A percentile compares a stretch with the other conserved stretches of the same genome.
Evolutionary conservation across 2,113 vertebrate genomes (phyloP).

Genomic region (Stictonetta naevosa): DNA sequence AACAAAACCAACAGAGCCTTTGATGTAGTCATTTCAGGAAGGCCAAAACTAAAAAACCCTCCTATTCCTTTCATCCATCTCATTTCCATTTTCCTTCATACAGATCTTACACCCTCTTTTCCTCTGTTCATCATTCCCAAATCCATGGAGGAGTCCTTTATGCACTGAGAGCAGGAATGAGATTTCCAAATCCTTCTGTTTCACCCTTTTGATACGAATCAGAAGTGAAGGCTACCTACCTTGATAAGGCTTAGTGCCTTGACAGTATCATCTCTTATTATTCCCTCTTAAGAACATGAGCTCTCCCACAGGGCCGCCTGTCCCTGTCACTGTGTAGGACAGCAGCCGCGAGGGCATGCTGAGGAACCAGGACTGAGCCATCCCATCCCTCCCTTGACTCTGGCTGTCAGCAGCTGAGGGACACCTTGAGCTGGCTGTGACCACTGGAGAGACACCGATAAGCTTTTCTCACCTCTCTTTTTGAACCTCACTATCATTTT

Average conservation of each 20-base stretch:
- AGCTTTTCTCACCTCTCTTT: not conserved
- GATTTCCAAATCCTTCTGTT: not conserved
- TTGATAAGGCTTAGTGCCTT: not conserved
- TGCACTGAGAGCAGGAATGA: not conserved
- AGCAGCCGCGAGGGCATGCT: not conserved
- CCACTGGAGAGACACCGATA: not conserved
- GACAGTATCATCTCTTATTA: not conserved
- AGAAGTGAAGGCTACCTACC: not conserved
- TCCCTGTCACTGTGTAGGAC: not conserved
- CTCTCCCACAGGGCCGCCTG: not conserved
- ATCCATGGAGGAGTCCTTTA: not conserved
- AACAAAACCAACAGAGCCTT: not conserved
- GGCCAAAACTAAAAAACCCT: not conserved
- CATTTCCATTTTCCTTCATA: not conserved
- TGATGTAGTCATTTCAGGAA: not conserved
- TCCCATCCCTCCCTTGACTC: not conserved
- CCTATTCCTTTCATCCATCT: not conserved
- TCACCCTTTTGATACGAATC: not conserved
- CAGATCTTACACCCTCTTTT: not conserved
- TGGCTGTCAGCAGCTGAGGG: constrained; percentile 15
- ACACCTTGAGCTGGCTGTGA: not conserved
- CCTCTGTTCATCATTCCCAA: not conserved
- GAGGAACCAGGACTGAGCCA: not conserved
- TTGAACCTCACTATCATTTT: not conserved
- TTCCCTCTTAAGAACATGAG: not conserved